Conservation (phyloP, 2,797 vertebrate genomes). For the Phalloptychus januarius region DNA sequence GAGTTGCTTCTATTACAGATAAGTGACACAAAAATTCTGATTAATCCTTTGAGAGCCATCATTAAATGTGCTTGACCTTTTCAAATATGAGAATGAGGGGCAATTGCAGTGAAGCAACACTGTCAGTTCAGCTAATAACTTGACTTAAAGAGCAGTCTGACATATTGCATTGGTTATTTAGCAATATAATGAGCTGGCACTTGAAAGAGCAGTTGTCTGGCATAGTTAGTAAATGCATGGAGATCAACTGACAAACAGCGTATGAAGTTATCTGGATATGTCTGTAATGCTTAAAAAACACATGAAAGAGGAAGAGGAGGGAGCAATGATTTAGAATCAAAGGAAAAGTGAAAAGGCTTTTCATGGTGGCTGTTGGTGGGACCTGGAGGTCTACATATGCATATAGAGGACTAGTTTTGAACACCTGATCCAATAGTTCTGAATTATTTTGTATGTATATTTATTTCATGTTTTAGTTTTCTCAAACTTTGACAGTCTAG, state of each 20-base stretch:
- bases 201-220: slow-evolving; percentile 15
- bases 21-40: background rate
- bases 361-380: background rate
- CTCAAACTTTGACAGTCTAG: background rate
- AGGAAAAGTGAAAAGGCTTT: background rate
- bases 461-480: background rate
- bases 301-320: background rate
- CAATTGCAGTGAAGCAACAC: slow-evolving; percentile 2
- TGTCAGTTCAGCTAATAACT: slow-evolving; percentile 7
- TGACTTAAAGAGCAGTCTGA: slow-evolving; percentile 7
- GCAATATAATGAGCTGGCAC: slow-evolving; percentile 3
- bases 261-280: slow-evolving; percentile 10
- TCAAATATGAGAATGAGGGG: background rate
- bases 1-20: background rate
- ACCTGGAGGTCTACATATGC: background rate
- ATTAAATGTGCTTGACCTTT: slow-evolving; percentile 7
- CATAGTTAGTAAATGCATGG: background rate
- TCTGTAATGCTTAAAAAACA: background rate
- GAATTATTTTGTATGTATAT: background rate
- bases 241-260: background rate
- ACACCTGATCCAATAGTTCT: background rate
- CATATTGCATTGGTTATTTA: background rate
- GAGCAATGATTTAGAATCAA: background rate
- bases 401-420: background rate
- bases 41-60: slow-evolving; percentile 1